These are phyloP conservation scores for Phallusia fumigata DNA, from an alignment of 23 tunicate genomes.

Conservation along the genomic window DNA sequence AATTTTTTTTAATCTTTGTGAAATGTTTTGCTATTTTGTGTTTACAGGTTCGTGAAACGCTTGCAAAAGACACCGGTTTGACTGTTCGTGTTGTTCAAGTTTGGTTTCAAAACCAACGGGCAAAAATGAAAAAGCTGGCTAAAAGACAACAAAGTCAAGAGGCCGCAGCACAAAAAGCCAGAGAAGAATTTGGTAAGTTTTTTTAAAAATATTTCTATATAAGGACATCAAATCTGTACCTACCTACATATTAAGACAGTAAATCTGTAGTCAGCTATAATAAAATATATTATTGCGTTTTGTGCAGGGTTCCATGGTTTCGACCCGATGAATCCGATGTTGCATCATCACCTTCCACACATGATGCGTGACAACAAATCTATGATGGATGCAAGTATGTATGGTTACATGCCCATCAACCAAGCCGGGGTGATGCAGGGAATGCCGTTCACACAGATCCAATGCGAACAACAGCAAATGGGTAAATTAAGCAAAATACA, in stretches of 20 bases:
- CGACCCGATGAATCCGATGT: slow-evolving; percentile 37
- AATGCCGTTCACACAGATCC: slow-evolving; percentile 13
- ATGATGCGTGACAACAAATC: slow-evolving; percentile 18
- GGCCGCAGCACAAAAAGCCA: slow-evolving; percentile 38
- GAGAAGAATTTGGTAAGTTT: slow-evolving; percentile 53
- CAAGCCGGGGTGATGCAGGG: slow-evolving; percentile 16
- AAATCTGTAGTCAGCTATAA: too few species aligned
- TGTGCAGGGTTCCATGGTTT: slow-evolving; percentile 41
- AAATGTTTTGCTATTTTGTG: slow-evolving; percentile 1
- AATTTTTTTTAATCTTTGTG: too few species aligned
- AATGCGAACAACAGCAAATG: slow-evolving; percentile 12
- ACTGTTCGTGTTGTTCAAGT: slow-evolving; percentile 93
- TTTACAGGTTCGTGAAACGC: slow-evolving; percentile 75
- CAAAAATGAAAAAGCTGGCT: slow-evolving; percentile 80
- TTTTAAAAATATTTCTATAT: neutral
- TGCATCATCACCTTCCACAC: slow-evolving; percentile 31
- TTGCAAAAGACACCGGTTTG: slow-evolving; percentile 82
- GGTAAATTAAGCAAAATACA: neutral
- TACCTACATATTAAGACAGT: too few species aligned
- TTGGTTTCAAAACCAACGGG: slow-evolving; percentile 99
- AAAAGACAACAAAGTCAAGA: slow-evolving; percentile 72
- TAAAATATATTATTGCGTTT: too few species aligned
- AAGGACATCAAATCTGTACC: too few species aligned
- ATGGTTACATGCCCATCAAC: slow-evolving; percentile 23
- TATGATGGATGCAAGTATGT: slow-evolving; percentile 33